These are phyloP conservation scores for Noctua fimbriata DNA, from an alignment of 2,888 invertebrate species.

Conservation along the genomic window DNA sequence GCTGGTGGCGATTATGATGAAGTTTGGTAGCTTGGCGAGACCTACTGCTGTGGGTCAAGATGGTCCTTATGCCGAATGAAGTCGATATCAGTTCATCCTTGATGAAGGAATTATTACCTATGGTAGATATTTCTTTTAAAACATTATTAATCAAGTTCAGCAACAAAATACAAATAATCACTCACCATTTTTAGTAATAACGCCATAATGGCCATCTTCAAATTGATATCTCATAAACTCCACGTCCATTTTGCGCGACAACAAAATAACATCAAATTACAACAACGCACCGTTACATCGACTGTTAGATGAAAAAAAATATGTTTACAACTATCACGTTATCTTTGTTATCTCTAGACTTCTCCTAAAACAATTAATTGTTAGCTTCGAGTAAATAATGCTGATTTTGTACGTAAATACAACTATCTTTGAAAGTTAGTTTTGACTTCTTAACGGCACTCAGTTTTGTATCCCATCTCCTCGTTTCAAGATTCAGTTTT, in stretches of 20 bases:
- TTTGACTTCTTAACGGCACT: neutral
- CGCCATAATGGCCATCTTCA: slow-evolving; percentile 81
- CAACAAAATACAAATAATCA: slow-evolving; percentile 11
- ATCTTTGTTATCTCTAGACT: slow-evolving; percentile 62
- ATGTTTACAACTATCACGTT: slow-evolving; percentile 52
- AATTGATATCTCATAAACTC: slow-evolving; percentile 82
- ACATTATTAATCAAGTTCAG: neutral
- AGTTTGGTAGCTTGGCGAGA: too few species aligned
- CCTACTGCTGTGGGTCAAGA: too few species aligned
- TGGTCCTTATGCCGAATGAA: neutral
- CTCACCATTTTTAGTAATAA: slow-evolving; percentile 82
- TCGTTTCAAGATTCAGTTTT: slow-evolving; percentile 8
- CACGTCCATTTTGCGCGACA: slow-evolving; percentile 77
- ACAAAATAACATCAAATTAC: slow-evolving; percentile 50
- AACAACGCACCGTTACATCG: slow-evolving; percentile 33
- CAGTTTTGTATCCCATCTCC: slow-evolving; percentile 10
- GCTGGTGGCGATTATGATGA: too few species aligned
- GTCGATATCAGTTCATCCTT: neutral
- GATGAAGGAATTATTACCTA: neutral
- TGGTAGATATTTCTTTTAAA: neutral
- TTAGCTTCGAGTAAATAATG: slow-evolving; percentile 57
- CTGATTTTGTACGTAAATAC: slow-evolving; percentile 61
- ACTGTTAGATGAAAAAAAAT: slow-evolving; percentile 60
- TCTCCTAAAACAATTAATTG: slow-evolving; percentile 62
- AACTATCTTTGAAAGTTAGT: slow-evolving; percentile 55